Evolutionary conservation across 2,113 vertebrate species (phyloP).

Genomic region (Malurus melanocephalus): DNA sequence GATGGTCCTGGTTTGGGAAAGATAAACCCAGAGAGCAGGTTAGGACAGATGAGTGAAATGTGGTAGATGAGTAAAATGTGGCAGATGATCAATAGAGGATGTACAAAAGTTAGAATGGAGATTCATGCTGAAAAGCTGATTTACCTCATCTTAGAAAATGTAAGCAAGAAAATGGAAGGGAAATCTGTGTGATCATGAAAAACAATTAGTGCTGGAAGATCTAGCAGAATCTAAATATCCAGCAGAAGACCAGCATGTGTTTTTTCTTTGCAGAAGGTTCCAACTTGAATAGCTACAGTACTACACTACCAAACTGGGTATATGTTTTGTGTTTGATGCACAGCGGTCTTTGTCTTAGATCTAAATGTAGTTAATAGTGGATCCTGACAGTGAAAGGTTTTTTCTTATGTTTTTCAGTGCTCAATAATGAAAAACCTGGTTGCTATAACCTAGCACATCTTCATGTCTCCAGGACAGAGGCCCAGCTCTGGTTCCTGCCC

Average conservation of each 20-base stretch:
- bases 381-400: not conserved
- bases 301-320: not conserved
- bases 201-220: not conserved
- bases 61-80: not conserved
- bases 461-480: not conserved
- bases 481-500: not conserved
- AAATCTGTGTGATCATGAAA: not conserved
- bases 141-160: not conserved
- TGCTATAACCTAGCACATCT: not conserved
- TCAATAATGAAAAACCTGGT: not conserved
- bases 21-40: not conserved
- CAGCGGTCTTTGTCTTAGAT: not conserved
- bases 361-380: not conserved
- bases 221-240: not conserved
- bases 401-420: not conserved
- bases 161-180: not conserved
- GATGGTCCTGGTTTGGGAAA: not conserved
- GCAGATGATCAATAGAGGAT: not conserved
- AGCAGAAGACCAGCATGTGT: not conserved
- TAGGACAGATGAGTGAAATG: not conserved
- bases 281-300: not conserved
- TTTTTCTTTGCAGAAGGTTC: not conserved
- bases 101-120: not conserved
- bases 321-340: not conserved
- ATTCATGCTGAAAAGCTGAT: not conserved